Percentiles rank a stretch among this genome's conserved stretches.
Conservation (phyloP, 92 coral and sea anemone genomes). For the Meandrina meandrites region DNA sequence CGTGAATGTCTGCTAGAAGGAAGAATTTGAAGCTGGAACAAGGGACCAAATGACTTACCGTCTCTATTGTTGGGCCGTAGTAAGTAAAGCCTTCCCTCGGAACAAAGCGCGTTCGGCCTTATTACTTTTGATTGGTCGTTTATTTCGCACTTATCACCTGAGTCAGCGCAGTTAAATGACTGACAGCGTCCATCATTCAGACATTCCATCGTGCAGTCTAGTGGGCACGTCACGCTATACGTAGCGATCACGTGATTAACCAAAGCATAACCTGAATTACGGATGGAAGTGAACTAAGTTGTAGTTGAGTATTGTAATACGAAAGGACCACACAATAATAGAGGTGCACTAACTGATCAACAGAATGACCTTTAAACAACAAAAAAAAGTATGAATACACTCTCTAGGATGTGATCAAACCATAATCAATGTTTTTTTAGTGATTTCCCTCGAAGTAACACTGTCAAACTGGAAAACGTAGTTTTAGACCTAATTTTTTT, state of each 20-base stretch:
- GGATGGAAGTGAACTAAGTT: neutral
- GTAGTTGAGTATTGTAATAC: neutral
- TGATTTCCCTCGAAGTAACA: too few species aligned
- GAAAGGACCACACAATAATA: too few species aligned
- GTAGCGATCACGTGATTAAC: conserved; percentile 5
- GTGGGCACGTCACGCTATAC: neutral
- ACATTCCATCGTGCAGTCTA: conserved; percentile 4
- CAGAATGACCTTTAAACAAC: too few species aligned
- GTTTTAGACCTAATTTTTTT: too few species aligned
- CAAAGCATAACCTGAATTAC: neutral
- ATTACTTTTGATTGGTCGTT: neutral
- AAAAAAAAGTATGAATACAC: too few species aligned
- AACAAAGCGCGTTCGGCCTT: neutral
- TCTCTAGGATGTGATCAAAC: too few species aligned
- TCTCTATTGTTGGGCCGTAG: neutral
- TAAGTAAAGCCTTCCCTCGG: neutral
- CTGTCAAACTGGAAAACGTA: too few species aligned
- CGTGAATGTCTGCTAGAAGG: neutral
- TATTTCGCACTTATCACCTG: neutral
- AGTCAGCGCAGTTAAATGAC: neutral
- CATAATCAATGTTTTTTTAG: too few species aligned
- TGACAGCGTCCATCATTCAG: neutral
- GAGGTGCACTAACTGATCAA: too few species aligned
- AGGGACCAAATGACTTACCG: neutral
- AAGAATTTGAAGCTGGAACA: neutral